Evolutionary conservation across 1,140 invertebrate species (phyloP), one percentile per base, ranked within the genome.

Genomic region (Lucilia cuprina): DNA sequence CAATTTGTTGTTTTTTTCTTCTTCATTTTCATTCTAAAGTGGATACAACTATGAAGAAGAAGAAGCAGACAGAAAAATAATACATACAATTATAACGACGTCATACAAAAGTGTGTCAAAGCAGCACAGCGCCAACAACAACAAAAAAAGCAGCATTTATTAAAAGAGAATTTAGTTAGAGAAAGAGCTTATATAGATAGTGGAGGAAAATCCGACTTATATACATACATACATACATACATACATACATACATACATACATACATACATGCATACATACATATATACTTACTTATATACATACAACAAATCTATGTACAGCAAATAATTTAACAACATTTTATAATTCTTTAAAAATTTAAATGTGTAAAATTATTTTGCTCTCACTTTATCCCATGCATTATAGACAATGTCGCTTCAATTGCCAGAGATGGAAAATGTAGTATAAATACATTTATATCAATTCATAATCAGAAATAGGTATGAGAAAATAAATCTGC

Each of bases 51-150:
- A 70, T 14, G 55, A 60, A 60, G 13, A 60, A 60, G 13, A 60
- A 60, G 55, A 60, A 65, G n/a, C 3, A 19, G n/a, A 65, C 2
- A 65, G n/a, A 65, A 70, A 70, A 55, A 75, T 30, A 19, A 30
- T 55, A 25, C 25, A 41, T 50, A 74, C 25, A 84, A 60, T 74
- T 55, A 75, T 86, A 87, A 90, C 89, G 87, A 89, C 89, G 89
- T 90, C 89, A 90, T 88, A 87, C 87, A 88, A 90, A 90, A 90
- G 86, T 90, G 89, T 90, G 89, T 90, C 89, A 89, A 88, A 89
- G 88, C 86, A 88, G 87, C 87, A 87, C 82, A 85, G 35, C 83
- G 85, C 82, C 83, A 70, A 84, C 50, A 82, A 55, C 55, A 65
- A 50, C 83, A 83, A 49, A 35, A 77, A n/a, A 30, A 83, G 17